Conservation (phyloP, 2,888 invertebrate species). For the Athripsodes cinereus region DNA sequence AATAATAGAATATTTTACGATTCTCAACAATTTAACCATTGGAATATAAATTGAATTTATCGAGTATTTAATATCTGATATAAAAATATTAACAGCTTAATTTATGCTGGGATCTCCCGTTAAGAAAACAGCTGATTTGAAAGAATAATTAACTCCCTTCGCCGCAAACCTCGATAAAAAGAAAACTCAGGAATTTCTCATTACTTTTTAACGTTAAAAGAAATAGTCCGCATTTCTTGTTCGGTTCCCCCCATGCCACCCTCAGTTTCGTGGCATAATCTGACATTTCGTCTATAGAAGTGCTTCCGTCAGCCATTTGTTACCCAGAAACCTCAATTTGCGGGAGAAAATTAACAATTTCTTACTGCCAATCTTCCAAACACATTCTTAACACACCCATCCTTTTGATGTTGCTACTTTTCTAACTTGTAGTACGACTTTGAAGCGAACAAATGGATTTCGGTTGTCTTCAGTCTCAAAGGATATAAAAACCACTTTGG, state of each 20-base stretch:
- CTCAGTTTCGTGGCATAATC: conserved; percentile 1
- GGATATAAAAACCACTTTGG: not conserved
- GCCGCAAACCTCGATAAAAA: too few relatives aligned
- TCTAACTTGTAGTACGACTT: too few relatives aligned
- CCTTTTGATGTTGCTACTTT: not conserved
- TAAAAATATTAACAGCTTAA: too few relatives aligned
- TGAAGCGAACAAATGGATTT: not conserved
- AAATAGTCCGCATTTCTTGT: not conserved
- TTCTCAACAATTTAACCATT: too few relatives aligned
- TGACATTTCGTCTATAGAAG: conserved; percentile 8
- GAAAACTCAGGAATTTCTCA: too few relatives aligned
- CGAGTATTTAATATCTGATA: too few relatives aligned
- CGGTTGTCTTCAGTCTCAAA: not conserved
- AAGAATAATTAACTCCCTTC: too few relatives aligned
- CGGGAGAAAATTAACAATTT: conserved; percentile 7
- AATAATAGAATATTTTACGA: too few relatives aligned
- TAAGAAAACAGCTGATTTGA: too few relatives aligned
- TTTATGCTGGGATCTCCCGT: too few relatives aligned
- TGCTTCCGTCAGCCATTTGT: conserved; percentile 8
- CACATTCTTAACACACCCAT: not conserved
- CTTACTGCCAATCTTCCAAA: not conserved
- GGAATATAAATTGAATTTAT: too few relatives aligned
- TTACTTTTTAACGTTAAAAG: not conserved
- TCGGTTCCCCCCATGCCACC: not conserved
- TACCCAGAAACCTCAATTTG: conserved; percentile 3